A percentile compares a stretch with the other conserved stretches of the same genome.
Evolutionary conservation across 92 coral and sea anemone species (phyloP).

Genomic region (Nematostella vectensis): DNA sequence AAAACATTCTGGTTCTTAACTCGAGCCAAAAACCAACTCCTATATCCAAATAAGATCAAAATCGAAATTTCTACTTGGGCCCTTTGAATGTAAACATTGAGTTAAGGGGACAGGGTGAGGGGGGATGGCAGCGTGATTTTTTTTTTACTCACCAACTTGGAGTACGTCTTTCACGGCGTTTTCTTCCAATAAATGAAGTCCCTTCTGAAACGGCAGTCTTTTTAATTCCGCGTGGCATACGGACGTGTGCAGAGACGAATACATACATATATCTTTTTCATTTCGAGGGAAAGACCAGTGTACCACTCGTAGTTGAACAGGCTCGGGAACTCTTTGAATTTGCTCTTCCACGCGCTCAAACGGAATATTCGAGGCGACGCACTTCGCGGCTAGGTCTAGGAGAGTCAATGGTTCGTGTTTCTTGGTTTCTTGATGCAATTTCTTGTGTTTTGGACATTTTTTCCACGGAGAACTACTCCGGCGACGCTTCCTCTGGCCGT

Average conservation of each 20-base stretch:
- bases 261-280: conserved; percentile 91
- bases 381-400: conserved; percentile 78
- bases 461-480: conserved; percentile 43
- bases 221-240: conserved; percentile 73
- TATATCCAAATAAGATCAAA: too few species aligned
- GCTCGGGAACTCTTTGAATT: conserved; percentile 88
- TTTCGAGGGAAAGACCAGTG: conserved; percentile 98
- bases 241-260: conserved; percentile 79
- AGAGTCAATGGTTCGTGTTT: conserved; percentile 63
- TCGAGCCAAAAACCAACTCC: too few species aligned
- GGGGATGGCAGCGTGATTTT: not conserved
- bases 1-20: too few species aligned
- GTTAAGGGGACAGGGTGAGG: not conserved
- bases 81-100: not conserved
- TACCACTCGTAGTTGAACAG: conserved; percentile 83
- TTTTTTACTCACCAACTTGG: conserved; percentile 84
- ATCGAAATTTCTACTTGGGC: not conserved
- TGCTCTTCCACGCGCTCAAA: conserved; percentile 91
- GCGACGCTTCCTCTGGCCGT: conserved; percentile 62
- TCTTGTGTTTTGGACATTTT: conserved; percentile 43
- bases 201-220: conserved; percentile 81
- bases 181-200: conserved; percentile 74
- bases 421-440: conserved; percentile 45
- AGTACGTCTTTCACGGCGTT: conserved; percentile 76
- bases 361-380: conserved; percentile 90